Base-by-base conservation (phyloP, 2,113 vertebrate genomes). In the Hassar affinis region DNA sequence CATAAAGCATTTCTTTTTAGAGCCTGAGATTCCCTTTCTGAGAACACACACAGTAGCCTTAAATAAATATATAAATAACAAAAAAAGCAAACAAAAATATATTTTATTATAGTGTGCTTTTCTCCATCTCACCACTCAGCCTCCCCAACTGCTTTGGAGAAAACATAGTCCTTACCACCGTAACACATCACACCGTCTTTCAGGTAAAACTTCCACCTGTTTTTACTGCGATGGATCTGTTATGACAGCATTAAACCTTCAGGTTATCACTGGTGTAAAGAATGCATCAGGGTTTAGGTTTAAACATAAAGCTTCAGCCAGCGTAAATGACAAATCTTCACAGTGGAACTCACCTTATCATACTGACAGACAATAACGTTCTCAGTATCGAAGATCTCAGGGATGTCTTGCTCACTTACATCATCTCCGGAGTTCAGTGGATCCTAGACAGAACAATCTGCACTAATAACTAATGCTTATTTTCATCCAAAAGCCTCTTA, bases 291-390 rank as follows among this genome's bases (percentile, higher is more conserved):
- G 57, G n/a, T 76, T 47, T 33, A 17, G 56, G 56, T 59, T n/a
- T 0, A 57, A 22, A 1, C 30, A 12, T 12, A 33, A 64, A 14
- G 2, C 57, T n/a, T n/a, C 25, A 30, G 14, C 12, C 14, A 17
- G 20, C 47, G 33, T 6, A 30, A 25, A 18, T n/a, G 51, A 59
- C 5, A 25, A n/a, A 56, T 30, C 27, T 22, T 52, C 66, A 47
- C 15, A 4, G 7, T 12, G n/a, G 27, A 56, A 54, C 90, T 88
- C 95, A 99, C 98, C 95, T 99, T 99, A 87, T 99, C 98, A 79
- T 98, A 99, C 88, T 98, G 98, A 89, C 98, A 99, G 85, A 98
- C 96, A 0, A 99, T 97, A 33, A 99, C 95, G 49, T 98, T 98
- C 87, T 98, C 96, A 0, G 97, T 98, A 88, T 99, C 98, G 92